Evolutionary conservation across 2,888 invertebrate genomes (phyloP), one percentile per base, ranked within the genome.

Genomic region (Thecocarcelia acutangulata): DNA sequence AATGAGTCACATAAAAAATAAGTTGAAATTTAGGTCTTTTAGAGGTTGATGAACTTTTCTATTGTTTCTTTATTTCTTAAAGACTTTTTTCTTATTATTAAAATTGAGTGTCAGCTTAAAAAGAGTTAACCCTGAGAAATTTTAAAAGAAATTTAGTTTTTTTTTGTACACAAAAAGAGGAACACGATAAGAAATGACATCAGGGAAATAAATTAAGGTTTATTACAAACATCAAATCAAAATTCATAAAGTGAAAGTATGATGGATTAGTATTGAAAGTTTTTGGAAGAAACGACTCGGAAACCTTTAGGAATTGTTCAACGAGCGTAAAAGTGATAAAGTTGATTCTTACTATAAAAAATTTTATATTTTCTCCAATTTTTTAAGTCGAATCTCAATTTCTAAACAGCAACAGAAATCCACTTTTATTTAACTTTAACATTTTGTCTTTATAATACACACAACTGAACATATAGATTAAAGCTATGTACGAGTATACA

Each of bases 241-340:
- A 58, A 13, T 48, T 54, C 13, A n/a, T 69, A 37, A 58, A 81
- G 77, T 73, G 77, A 81, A 81, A 77, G 81, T 81, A 73, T 73
- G 44, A 72, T 68, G 33, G 37, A 72, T 48, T 58, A 12, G 13
- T 48, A 37, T 24, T 46, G 19, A 48, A 42, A 28, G 37, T 50
- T 69, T 58, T 42, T 13, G 15, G 13, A 40, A 15, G 8, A 64
- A 48, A 17, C 3, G 6, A 40, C 37, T 58, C 33, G 58, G 52
- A 59, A 61, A 15, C 1, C 59, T 58, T 64, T 66, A 42, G 24
- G 5, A 24, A 24, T 24, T 24, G 24, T 24, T 24, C 2, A n/a
- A n/a, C n/a, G n/a, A n/a, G n/a, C n/a, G n/a, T n/a, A 24, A 5
- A 24, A 24, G 24, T 5, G 24, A 24, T 24, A 24, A 24, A 24